Evolutionary conservation across 2,888 invertebrate species (phyloP), one percentile per base, ranked within the genome.

Genomic region (Neuroscelio doddi): DNA sequence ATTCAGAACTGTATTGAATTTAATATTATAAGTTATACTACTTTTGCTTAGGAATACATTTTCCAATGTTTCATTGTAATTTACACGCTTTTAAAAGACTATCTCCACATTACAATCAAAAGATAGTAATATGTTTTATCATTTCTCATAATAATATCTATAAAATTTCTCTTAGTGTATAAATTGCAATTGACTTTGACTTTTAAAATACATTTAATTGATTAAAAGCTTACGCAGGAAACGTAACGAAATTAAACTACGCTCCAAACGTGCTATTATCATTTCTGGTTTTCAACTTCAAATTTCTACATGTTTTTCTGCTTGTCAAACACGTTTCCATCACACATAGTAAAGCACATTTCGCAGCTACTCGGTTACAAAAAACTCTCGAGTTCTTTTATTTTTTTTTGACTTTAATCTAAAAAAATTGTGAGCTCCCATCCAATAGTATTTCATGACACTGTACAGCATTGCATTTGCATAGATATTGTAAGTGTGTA

Each of bases 401-500:
- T n/a, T n/a, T n/a, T n/a, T 42, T 41, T 49, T 52, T 52, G 41
- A 56, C 63, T 63, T 63, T 63, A 56, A 56, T 63, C 51, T 56
- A 27, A 32, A 27, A 38, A 63, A 56, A 16, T 46, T 52, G 41
- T 52, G 38, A 39, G 10, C 24, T 38, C 45, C 47, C 47, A 14
- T 32, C 51, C 47, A 36, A 42, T 36, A 27, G 21, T 21, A 41
- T 41, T 56, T 42, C 27, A 44, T 39, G 24, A 26, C 38, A 16
- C 38, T 32, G n/a, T 21, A 5, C 15, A 14, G 49, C 41, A 41
- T 29, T 50, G 46, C 51, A 64, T 64, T 64, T 64, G 63, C 63
- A 64, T 64, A 57, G 51, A 64, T 64, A 64, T 64, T 57, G 63
- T 64, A 64, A 64, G 52, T 56, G 56, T 41, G 51, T 45, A 36